Evolutionary conservation across 1,140 invertebrate species (phyloP).

Genomic region (Atta colombica): DNA sequence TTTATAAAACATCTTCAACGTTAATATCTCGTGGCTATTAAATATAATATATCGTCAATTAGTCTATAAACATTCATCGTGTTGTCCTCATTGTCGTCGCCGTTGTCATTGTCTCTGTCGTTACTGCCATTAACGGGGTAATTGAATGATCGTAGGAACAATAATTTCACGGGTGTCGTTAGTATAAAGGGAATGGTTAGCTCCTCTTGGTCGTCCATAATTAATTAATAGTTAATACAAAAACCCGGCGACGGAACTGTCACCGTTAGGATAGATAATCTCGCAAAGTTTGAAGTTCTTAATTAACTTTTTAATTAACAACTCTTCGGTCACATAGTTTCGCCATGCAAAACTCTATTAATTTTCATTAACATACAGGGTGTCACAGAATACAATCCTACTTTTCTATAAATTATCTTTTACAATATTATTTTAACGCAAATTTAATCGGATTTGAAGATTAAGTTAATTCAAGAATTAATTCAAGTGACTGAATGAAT

Average conservation of each 20-base stretch:
- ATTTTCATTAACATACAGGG: not conserved
- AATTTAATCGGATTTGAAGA: not conserved
- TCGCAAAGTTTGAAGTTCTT: slow-evolving; percentile 39
- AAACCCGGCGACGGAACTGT: slow-evolving; percentile 3
- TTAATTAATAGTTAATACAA: slow-evolving; percentile 59
- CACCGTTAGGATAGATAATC: slow-evolving; percentile 59
- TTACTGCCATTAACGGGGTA: slow-evolving; percentile 58
- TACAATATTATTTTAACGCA: not conserved
- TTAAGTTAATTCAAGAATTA: not conserved
- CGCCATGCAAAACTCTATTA: slow-evolving; percentile 9
- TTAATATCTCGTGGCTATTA: slow-evolving; percentile 75
- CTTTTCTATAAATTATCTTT: not conserved
- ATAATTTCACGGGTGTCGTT: slow-evolving; percentile 69
- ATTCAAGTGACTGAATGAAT: not conserved
- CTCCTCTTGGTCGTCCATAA: slow-evolving; percentile 27
- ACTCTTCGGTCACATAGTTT: slow-evolving; percentile 9
- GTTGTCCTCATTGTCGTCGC: slow-evolving; percentile 38
- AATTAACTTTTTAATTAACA: slow-evolving; percentile 44
- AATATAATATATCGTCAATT: slow-evolving; percentile 69
- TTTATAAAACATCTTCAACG: slow-evolving; percentile 63
- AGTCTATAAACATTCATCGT: slow-evolving; percentile 43
- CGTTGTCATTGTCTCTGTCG: slow-evolving; percentile 14
- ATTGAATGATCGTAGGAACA: slow-evolving; percentile 75
- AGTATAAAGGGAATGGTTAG: slow-evolving; percentile 13
- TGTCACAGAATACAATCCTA: slow-evolving; percentile 4